Percentiles rank a stretch among this genome's conserved stretches.
Conservation (phyloP, 2,888 invertebrate genomes). For the Thumatha senex region DNA sequence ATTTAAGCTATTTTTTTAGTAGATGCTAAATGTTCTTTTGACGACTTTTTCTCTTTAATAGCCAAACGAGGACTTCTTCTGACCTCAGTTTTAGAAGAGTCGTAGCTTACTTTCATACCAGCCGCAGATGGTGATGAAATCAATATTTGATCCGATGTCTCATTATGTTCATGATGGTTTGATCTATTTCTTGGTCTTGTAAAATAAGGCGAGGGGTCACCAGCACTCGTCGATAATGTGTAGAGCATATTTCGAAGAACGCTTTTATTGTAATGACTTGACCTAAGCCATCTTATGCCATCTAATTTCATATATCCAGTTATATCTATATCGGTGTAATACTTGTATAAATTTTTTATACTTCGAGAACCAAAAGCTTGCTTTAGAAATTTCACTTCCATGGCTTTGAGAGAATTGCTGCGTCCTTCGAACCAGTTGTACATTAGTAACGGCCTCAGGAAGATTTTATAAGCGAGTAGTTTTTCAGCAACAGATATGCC, state of each 20-base stretch:
- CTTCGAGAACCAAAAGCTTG: slow-evolving; percentile 39
- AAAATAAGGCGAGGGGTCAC: slow-evolving; percentile 34
- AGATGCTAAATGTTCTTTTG: neutral
- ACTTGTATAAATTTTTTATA: slow-evolving; percentile 32
- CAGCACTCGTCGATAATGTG: slow-evolving; percentile 17
- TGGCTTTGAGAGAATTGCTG: slow-evolving; percentile 25
- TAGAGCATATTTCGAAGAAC: slow-evolving; percentile 36
- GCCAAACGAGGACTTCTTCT: slow-evolving; percentile 10
- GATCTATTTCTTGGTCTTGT: slow-evolving; percentile 11
- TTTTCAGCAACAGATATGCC: slow-evolving; percentile 36
- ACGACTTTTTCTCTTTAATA: neutral
- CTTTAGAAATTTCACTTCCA: slow-evolving; percentile 48
- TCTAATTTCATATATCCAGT: slow-evolving; percentile 45
- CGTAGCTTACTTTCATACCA: neutral
- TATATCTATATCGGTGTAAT: slow-evolving; percentile 49
- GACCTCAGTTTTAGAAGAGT: neutral
- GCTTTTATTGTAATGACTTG: slow-evolving; percentile 25
- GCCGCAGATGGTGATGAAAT: neutral
- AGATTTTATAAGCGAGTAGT: slow-evolving; percentile 55
- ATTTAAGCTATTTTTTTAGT: no score
- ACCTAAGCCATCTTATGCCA: slow-evolving; percentile 46
- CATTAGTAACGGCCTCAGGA: slow-evolving; percentile 53
- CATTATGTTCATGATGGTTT: neutral
- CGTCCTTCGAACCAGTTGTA: slow-evolving; percentile 45
- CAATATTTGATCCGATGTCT: neutral